These are phyloP conservation scores for Philaenus spumarius DNA, from an alignment of 1,140 invertebrate genomes.

Conservation along the genomic window DNA sequence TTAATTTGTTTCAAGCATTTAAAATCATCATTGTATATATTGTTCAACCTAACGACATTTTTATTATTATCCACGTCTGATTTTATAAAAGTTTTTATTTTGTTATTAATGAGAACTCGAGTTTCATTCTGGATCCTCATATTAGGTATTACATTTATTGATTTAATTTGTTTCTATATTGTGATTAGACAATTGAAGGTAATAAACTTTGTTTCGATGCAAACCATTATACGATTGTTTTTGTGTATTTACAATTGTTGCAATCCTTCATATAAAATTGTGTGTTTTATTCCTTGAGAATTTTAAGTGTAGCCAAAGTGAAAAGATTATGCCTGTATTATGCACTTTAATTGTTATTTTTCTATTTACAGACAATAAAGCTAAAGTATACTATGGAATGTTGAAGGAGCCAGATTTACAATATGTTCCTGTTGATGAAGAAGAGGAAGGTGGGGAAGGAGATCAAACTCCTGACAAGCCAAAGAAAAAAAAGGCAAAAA, in stretches of 20 bases:
- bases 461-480: conserved; percentile 74
- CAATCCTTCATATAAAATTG: not conserved
- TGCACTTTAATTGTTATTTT: too few species aligned
- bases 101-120: too few species aligned
- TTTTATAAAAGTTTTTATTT: too few species aligned
- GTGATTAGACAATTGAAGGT: too few species aligned
- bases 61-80: too few species aligned
- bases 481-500: conserved; percentile 95
- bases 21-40: too few species aligned
- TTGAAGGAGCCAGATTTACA: conserved; percentile 90
- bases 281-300: not conserved
- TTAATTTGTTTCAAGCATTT: too few species aligned
- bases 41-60: too few species aligned
- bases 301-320: not conserved
- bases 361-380: conserved; percentile 82
- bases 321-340: not conserved
- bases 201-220: not conserved
- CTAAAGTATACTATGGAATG: conserved; percentile 90
- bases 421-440: conserved; percentile 47
- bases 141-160: too few species aligned
- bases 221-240: not conserved
- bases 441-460: conserved; percentile 74
- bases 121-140: too few species aligned
- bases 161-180: too few species aligned
- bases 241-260: not conserved